phyloP scores from a whole-genome alignment of 2,113 vertebrate genomes.

The Drymodes brunneopygia region DNA sequence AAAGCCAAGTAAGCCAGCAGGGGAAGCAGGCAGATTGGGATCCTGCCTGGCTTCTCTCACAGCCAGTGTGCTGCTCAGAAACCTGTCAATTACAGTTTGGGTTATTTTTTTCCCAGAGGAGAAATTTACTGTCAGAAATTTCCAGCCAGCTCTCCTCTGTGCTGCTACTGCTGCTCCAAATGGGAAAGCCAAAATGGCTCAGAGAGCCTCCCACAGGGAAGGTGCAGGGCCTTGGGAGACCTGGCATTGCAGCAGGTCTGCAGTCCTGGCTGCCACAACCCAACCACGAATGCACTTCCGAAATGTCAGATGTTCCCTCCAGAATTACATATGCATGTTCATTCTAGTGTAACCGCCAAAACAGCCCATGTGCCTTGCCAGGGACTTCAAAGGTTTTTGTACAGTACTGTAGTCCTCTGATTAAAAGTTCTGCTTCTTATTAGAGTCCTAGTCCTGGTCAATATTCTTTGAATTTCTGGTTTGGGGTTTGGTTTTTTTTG shows the following conservation, averaged over 20 bases:
- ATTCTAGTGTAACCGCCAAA: neutral
- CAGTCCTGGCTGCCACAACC: neutral
- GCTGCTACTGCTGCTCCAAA: neutral
- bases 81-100: neutral
- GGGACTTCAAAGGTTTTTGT: neutral
- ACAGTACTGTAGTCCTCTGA: neutral
- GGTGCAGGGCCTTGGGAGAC: neutral
- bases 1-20: neutral
- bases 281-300: neutral
- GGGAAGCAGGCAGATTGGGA: neutral
- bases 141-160: neutral
- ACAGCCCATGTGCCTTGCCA: neutral
- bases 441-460: neutral
- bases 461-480: neutral
- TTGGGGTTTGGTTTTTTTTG: neutral
- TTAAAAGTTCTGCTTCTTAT: neutral
- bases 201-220: neutral
- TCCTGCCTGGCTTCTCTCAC: neutral
- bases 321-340: neutral
- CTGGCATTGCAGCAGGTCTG: neutral
- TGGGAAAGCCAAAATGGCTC: neutral
- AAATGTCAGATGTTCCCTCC: constrained; percentile 1
- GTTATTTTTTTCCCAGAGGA: neutral
- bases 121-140: neutral
- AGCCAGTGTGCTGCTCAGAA: neutral